Evolutionary conservation across 2,888 invertebrate genomes (phyloP).

Genomic region (Thera britannica): DNA sequence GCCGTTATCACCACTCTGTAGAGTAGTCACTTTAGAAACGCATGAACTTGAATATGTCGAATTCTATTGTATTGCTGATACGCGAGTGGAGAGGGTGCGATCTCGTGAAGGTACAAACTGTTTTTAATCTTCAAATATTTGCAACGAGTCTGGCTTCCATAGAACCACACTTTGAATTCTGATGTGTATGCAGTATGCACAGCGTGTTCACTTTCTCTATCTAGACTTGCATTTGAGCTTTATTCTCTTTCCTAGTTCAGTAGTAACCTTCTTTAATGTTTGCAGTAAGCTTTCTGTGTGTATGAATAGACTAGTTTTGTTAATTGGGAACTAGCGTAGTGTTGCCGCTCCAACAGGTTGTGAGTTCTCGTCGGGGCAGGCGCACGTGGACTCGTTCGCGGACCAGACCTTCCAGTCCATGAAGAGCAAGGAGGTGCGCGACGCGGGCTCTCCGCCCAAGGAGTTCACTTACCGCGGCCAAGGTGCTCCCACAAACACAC

Average conservation of each 20-base stretch:
- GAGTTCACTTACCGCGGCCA: slow-evolving; percentile 82
- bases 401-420: slow-evolving; percentile 92
- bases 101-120: not conserved
- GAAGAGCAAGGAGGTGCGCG: slow-evolving; percentile 91
- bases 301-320: slow-evolving; percentile 19
- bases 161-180: not conserved
- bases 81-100: not conserved
- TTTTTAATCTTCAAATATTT: not conserved
- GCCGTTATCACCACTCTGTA: no score
- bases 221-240: not conserved
- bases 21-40: not conserved
- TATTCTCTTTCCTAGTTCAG: not conserved
- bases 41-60: not conserved
- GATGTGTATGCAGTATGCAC: not conserved
- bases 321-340: slow-evolving; percentile 51
- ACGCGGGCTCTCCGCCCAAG: slow-evolving; percentile 90
- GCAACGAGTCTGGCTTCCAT: not conserved
- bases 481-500: slow-evolving; percentile 70
- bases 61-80: not conserved
- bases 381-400: slow-evolving; percentile 88
- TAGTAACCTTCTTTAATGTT: not conserved
- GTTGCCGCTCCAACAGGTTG: slow-evolving; percentile 71
- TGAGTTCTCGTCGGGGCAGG: slow-evolving; percentile 77
- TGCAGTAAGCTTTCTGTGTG: slow-evolving; percentile 16
- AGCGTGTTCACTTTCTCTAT: no score